Evolutionary conservation across 2,888 invertebrate genomes (phyloP).

Genomic region (Drosophila demipolita): DNA sequence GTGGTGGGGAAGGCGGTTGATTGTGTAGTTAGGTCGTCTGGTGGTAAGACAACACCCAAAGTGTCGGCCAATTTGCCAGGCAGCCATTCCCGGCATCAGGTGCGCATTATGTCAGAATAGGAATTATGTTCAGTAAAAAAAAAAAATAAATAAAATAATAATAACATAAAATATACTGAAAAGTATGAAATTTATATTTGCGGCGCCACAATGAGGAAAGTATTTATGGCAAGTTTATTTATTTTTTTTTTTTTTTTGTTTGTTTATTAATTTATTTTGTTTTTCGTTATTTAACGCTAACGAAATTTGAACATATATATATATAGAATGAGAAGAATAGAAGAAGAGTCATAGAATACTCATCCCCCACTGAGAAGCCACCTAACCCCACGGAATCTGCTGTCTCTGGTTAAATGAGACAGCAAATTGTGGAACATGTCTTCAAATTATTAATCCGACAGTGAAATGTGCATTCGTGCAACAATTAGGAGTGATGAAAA

Average conservation of each 20-base stretch:
- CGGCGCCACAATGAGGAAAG: conserved; percentile 6
- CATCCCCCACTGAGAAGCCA: no score
- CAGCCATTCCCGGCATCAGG: conserved; percentile 63
- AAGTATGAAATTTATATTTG: conserved; percentile 47
- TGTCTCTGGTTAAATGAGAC: neutral
- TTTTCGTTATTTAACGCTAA: neutral
- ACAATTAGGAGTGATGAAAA: neutral
- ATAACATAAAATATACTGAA: conserved; percentile 42
- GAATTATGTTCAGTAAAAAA: conserved; percentile 62
- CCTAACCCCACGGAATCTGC: neutral
- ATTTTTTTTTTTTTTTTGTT: neutral
- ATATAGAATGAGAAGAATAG: no score
- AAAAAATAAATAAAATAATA: conserved; percentile 38
- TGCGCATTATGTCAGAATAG: conserved; percentile 71
- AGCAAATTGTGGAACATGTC: neutral
- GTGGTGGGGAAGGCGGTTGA: neutral
- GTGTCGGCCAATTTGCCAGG: conserved; percentile 63
- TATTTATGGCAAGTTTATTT: conserved; percentile 31
- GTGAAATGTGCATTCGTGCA: neutral
- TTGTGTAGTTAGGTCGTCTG: no score
- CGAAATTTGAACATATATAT: neutral
- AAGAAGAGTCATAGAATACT: no score
- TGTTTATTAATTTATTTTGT: neutral
- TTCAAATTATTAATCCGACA: neutral
- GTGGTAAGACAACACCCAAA: conserved; percentile 40